Percentiles rank a stretch among this genome's conserved stretches.
These are phyloP conservation scores for Myotis brandtii DNA, from an alignment of 2,113 vertebrate genomes.

Conservation along the genomic window DNA sequence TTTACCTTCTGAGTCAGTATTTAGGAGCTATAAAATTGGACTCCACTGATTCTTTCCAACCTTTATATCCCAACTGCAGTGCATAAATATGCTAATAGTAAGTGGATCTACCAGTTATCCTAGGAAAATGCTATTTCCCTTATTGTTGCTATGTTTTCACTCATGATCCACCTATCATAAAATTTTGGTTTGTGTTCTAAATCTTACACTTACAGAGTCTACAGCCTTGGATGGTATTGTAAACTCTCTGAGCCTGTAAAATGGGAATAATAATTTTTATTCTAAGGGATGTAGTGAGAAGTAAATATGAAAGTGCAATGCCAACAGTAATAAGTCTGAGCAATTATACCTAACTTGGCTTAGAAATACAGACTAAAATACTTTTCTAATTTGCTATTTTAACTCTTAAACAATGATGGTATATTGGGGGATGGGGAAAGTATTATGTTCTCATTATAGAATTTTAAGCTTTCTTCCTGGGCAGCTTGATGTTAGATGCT, in stretches of 20 bases:
- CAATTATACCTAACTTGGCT: background rate
- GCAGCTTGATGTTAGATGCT: background rate
- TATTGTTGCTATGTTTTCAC: background rate
- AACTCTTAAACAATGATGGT: constrained; percentile 35
- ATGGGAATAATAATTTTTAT: background rate
- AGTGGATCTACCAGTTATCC: background rate
- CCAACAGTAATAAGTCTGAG: background rate
- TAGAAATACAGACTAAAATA: background rate
- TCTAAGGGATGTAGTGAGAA: background rate
- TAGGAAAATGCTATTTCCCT: background rate
- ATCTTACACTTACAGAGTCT: background rate
- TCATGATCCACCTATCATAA: background rate
- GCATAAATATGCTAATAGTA: background rate
- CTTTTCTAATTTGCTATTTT: background rate
- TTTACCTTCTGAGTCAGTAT: background rate
- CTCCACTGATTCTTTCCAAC: background rate
- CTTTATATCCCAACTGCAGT: background rate
- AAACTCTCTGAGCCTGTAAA: background rate
- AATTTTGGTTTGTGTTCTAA: constrained; percentile 46
- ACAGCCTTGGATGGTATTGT: background rate
- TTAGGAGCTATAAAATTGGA: constrained; percentile 30
- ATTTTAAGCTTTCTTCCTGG: constrained; percentile 29
- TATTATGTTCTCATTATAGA: constrained; percentile 25
- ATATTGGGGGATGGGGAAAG: background rate
- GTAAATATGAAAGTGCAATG: background rate